A percentile compares a stretch with the other conserved stretches of the same genome.
Conservation (phyloP, 2,113 vertebrate genomes). For the Lophotis ruficrista region DNA sequence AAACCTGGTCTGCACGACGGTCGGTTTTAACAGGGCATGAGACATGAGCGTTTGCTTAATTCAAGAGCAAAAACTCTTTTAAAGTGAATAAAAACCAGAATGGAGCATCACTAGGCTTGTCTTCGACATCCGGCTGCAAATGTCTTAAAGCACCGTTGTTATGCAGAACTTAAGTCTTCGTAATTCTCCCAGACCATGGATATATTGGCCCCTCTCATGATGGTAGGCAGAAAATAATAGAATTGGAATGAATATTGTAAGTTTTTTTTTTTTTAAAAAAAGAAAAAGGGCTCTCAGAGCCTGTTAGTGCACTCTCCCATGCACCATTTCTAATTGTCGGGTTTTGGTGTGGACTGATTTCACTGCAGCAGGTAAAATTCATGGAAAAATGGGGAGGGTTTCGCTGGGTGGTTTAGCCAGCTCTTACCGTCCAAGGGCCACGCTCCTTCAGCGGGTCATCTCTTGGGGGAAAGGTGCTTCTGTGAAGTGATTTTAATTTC, state of each 20-base stretch:
- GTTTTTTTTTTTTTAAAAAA: too few relatives aligned
- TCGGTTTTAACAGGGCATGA: not conserved
- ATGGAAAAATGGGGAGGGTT: not conserved
- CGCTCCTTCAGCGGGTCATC: not conserved
- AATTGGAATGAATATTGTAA: not conserved
- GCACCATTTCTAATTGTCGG: too few relatives aligned
- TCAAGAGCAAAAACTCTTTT: not conserved
- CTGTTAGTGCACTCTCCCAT: too few relatives aligned
- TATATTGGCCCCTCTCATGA: not conserved
- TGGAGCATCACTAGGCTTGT: too few relatives aligned
- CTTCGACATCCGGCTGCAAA: not conserved
- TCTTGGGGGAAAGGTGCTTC: not conserved
- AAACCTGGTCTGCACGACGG: not conserved
- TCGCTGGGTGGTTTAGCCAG: not conserved
- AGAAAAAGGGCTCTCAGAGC: too few relatives aligned
- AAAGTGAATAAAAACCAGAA: not conserved
- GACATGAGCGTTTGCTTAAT: not conserved
- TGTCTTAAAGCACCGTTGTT: not conserved
- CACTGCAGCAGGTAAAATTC: not conserved
- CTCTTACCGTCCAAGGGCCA: not conserved
- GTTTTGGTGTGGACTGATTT: not conserved
- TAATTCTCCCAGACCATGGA: not conserved
- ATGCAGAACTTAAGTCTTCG: not conserved
- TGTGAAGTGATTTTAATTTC: not conserved
- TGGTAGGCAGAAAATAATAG: not conserved